These are phyloP conservation scores for Cyclura pinguis DNA, from an alignment of 2,797 vertebrate genomes.

Conservation along the genomic window DNA sequence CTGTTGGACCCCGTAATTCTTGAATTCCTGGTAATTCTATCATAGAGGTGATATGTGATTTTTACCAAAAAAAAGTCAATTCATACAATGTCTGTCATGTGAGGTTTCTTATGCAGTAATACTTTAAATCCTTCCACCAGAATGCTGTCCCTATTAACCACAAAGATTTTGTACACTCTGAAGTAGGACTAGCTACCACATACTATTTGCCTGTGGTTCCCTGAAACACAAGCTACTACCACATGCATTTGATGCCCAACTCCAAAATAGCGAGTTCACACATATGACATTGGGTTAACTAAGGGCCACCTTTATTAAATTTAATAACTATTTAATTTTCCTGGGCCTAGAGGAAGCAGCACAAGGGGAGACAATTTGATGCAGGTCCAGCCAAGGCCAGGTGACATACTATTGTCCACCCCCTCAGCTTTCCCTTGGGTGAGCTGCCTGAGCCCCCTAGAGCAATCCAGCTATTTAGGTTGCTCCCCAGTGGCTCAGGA, in stretches of 20 bases:
- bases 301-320: too few species aligned
- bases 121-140: neutral
- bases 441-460: too few species aligned
- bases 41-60: neutral
- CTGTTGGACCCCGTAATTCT: neutral
- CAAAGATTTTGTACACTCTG: neutral
- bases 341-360: too few species aligned
- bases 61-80: neutral
- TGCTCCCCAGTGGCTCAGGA: too few species aligned
- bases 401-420: too few species aligned
- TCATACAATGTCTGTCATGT: neutral
- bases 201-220: neutral
- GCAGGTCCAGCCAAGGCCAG: too few species aligned
- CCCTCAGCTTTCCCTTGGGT: too few species aligned
- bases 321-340: too few species aligned
- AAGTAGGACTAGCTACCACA: neutral
- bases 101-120: neutral
- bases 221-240: neutral
- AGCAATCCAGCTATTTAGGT: too few species aligned
- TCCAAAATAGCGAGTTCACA: too few species aligned
- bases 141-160: neutral
- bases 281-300: too few species aligned
- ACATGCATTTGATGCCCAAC: neutral
- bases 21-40: slow-evolving; percentile 5
- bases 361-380: too few species aligned